A percentile compares a stretch with the other conserved stretches of the same genome.
phyloP scores from a whole-genome alignment of 2,797 vertebrate genomes.

The Helostoma temminkii region DNA sequence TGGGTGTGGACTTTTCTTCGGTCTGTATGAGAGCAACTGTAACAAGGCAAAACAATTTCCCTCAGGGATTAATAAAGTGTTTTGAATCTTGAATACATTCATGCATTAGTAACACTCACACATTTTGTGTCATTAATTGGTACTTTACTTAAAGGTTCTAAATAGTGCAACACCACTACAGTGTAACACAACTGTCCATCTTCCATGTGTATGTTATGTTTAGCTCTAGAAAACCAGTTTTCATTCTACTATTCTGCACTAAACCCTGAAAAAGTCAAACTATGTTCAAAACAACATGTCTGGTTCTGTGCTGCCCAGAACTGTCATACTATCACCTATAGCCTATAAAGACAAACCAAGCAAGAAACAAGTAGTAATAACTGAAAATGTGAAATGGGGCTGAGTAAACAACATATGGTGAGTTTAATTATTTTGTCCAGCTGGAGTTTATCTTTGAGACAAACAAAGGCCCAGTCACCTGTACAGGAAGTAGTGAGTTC shows the following conservation, averaged over 20 bases:
- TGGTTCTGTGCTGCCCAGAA: not conserved
- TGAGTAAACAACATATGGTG: not conserved
- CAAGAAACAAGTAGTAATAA: not conserved
- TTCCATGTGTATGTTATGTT: not conserved
- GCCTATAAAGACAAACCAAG: not conserved
- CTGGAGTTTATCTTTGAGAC: constrained; percentile 2
- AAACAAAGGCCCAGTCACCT: constrained; percentile 11
- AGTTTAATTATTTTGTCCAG: not conserved
- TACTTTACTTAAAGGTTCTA: not conserved
- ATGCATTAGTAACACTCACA: too few species aligned
- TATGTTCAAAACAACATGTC: not conserved
- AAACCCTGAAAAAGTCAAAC: constrained; percentile 9
- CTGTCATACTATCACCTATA: not conserved
- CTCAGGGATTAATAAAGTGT: too few species aligned
- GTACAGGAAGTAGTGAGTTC: too few species aligned
- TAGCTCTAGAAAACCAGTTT: not conserved
- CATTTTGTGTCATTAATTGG: not conserved
- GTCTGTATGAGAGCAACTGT: too few species aligned
- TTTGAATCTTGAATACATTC: too few species aligned
- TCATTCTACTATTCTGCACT: not conserved
- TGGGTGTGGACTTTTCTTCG: too few species aligned
- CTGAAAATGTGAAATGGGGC: not conserved
- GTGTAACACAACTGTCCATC: too few species aligned
- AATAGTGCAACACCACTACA: not conserved
- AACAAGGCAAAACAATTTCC: too few species aligned